Evolutionary conservation across 1,140 invertebrate genomes (phyloP).

Genomic region (Campoletis sonorensis): DNA sequence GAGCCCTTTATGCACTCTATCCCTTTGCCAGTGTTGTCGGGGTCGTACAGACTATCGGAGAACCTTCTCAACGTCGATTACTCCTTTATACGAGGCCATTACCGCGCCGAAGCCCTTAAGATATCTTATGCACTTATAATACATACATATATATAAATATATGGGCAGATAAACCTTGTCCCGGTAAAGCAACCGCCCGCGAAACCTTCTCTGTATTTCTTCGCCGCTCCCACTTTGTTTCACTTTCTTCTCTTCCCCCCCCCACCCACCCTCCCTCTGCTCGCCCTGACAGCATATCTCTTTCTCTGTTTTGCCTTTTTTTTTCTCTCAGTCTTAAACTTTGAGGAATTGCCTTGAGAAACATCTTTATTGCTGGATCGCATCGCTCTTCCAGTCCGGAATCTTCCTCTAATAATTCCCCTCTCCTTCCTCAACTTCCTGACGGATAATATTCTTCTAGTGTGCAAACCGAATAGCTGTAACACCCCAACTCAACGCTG

Average conservation of each 20-base stretch:
- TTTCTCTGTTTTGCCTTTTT: constrained; percentile 3
- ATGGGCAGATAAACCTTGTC: neutral
- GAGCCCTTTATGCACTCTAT: neutral
- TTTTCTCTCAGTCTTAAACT: constrained; percentile 21
- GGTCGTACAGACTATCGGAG: constrained; percentile 32
- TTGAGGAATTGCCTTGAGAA: constrained; percentile 51
- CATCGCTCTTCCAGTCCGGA: constrained; percentile 27
- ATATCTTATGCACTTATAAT: neutral
- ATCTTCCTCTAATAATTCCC: constrained; percentile 28
- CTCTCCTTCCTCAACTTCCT: neutral
- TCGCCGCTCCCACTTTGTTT: constrained; percentile 17
- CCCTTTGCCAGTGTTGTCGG: neutral
- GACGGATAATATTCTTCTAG: neutral
- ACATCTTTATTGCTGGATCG: constrained; percentile 53
- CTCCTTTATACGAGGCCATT: constrained; percentile 55
- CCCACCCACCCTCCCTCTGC: neutral
- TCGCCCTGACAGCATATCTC: too few species aligned
- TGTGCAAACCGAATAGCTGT: neutral
- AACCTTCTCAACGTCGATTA: constrained; percentile 45
- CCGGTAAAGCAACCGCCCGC: constrained; percentile 44
- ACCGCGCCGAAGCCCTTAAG: constrained; percentile 35
- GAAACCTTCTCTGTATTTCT: constrained; percentile 5
- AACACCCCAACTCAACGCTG: neutral
- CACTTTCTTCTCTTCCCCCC: neutral
- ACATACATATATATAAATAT: constrained; percentile 1